Percentiles rank a stretch among this genome's conserved stretches.
Evolutionary conservation across 1,140 invertebrate species (phyloP).

Genomic region (Brachionus calyciflorus): DNA sequence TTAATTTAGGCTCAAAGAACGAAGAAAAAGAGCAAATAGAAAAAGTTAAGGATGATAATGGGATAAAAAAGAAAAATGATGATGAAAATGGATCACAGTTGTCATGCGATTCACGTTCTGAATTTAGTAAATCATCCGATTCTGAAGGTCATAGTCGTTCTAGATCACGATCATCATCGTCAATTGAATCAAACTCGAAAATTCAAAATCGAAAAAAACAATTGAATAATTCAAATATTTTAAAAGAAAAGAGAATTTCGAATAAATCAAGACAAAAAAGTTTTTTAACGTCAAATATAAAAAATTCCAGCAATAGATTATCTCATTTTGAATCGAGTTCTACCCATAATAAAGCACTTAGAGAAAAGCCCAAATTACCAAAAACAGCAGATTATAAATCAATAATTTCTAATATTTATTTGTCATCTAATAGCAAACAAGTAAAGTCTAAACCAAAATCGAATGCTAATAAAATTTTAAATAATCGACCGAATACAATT

Average conservation of each 20-base stretch:
- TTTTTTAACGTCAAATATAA: neutral
- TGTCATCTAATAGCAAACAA: neutral
- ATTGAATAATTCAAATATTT: neutral
- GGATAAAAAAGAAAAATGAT: neutral
- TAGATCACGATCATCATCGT: neutral
- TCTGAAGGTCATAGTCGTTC: neutral
- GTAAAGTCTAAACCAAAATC: neutral
- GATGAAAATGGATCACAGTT: neutral
- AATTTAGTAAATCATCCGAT: slow-evolving; percentile 28
- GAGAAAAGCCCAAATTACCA: neutral
- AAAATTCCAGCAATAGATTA: no score
- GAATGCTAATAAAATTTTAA: neutral
- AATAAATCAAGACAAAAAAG: neutral
- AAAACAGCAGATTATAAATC: neutral
- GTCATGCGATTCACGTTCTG: slow-evolving; percentile 5
- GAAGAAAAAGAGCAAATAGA: neutral
- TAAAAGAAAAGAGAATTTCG: neutral
- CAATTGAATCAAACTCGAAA: neutral
- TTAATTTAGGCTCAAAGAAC: neutral
- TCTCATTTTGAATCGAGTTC: slow-evolving; percentile 8
- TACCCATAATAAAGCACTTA: no score
- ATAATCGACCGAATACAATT: slow-evolving; percentile 2
- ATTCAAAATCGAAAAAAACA: neutral
- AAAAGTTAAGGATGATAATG: neutral
- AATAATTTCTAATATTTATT: slow-evolving; percentile 8